A percentile compares a stretch with the other conserved stretches of the same genome.
phyloP scores from a whole-genome alignment of 2,113 vertebrate species.

The Marcusenius ussheri region DNA sequence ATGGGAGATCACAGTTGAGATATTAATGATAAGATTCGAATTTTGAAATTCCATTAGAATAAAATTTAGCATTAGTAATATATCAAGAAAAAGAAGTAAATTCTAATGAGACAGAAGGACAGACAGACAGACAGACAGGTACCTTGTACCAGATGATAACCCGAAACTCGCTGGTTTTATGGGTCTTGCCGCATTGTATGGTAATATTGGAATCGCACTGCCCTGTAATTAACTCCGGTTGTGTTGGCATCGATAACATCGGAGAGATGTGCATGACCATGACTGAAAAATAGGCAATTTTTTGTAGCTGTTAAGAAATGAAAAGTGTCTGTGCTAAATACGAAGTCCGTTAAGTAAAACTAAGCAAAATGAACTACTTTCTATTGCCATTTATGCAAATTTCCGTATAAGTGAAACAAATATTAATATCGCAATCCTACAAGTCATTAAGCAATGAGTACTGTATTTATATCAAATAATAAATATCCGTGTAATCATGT shows the following conservation, averaged over 20 bases:
- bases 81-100: neutral
- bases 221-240: neutral
- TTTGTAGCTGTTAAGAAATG: neutral
- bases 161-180: neutral
- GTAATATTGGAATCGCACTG: constrained; percentile 1
- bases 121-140: neutral
- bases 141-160: constrained; percentile 19
- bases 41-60: neutral
- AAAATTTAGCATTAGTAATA: neutral
- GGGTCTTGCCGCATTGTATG: neutral
- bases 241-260: neutral
- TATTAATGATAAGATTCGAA: neutral
- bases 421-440: neutral
- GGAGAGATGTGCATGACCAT: neutral
- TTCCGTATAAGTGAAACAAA: neutral
- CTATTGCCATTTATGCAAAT: neutral
- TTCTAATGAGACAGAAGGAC: neutral
- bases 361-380: neutral
- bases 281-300: neutral
- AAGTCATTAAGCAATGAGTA: neutral
- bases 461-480: neutral
- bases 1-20: neutral
- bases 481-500: neutral
- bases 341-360: neutral
- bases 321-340: neutral